Conservation (phyloP, 2,888 invertebrate species). For the Hecatera dysodea region DNA sequence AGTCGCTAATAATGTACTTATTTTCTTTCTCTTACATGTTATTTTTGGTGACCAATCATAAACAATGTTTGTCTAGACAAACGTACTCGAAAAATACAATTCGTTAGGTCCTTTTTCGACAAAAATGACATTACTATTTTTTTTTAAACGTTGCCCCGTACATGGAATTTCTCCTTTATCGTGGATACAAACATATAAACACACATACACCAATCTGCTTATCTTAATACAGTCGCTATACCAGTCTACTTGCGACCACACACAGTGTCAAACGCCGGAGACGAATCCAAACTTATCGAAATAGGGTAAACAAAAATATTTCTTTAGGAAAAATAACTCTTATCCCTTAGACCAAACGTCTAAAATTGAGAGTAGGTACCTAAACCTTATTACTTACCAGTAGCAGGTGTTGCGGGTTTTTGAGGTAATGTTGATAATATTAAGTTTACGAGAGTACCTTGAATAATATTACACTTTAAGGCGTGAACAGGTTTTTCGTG, state of each 20-base stretch:
- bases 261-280: conserved; percentile 19
- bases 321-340: no score
- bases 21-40: no score
- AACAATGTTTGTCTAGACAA: no score
- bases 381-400: conserved; percentile 52
- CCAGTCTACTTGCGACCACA: conserved; percentile 15
- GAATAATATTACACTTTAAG: conserved; percentile 28
- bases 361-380: conserved; percentile 31
- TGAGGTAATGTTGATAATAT: conserved; percentile 49
- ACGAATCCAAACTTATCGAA: no score
- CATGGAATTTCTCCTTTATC: no score
- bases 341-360: conserved; percentile 16
- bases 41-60: no score
- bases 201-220: no score
- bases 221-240: no score
- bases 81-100: not conserved
- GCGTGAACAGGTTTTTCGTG: not conserved
- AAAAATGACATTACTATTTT: not conserved
- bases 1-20: no score
- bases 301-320: no score
- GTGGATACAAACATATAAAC: no score
- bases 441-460: conserved; percentile 32
- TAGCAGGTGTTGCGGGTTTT: conserved; percentile 46
- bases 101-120: not conserved
- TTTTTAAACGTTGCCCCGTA: no score